Conservation (phyloP, 2,888 invertebrate species). For the Apantesis nais region DNA sequence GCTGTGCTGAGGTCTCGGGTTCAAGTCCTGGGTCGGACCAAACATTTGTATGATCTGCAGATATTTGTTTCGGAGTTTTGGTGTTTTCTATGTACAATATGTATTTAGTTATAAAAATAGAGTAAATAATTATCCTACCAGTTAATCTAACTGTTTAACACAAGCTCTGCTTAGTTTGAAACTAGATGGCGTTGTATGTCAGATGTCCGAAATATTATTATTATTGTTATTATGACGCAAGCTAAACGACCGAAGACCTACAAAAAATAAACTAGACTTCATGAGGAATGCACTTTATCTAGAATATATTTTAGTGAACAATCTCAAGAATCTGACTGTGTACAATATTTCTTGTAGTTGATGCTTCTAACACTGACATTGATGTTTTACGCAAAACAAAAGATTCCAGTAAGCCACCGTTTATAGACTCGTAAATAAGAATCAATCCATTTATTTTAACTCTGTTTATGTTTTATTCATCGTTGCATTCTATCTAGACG, state of each 20-base stretch:
- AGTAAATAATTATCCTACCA: too few species aligned
- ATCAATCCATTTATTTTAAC: conserved; percentile 25
- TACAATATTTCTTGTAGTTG: conserved; percentile 11
- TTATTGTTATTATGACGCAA: neutral
- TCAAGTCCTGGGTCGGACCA: too few species aligned
- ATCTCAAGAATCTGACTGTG: conserved; percentile 2
- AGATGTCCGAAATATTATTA: too few species aligned
- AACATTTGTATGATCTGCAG: too few species aligned
- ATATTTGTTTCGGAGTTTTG: too few species aligned
- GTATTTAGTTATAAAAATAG: too few species aligned
- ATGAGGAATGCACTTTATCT: conserved; percentile 10
- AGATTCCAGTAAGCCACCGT: conserved; percentile 10
- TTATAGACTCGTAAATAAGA: conserved; percentile 29
- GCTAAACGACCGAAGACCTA: neutral
- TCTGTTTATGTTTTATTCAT: conserved; percentile 26
- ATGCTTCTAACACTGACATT: conserved; percentile 15
- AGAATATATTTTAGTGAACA: conserved; percentile 8
- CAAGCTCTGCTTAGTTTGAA: too few species aligned
- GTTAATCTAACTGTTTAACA: too few species aligned
- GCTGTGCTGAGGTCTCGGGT: too few species aligned
- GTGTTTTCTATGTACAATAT: too few species aligned
- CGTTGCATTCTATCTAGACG: conserved; percentile 24
- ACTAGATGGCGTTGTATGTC: too few species aligned
- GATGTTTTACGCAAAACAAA: conserved; percentile 29
- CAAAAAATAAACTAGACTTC: conserved; percentile 5